These are phyloP conservation scores for Eupithecia centaureata DNA, from an alignment of 2,888 invertebrate species.

Conservation along the genomic window DNA sequence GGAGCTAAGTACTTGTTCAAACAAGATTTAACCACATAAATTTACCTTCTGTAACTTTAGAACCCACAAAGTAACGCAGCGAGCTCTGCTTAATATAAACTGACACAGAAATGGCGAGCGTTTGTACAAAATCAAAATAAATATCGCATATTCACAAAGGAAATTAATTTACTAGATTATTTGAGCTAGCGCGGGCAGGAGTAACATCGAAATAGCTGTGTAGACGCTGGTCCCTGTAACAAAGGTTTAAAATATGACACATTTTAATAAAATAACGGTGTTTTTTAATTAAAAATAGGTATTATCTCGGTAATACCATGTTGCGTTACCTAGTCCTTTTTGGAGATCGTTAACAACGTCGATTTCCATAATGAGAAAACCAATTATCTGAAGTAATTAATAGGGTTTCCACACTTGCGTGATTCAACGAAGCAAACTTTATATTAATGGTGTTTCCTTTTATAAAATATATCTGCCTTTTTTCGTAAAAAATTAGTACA, in stretches of 20 bases:
- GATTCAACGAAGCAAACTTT: not conserved
- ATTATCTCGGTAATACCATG: not conserved
- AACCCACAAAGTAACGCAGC: constrained; percentile 8
- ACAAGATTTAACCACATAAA: not conserved
- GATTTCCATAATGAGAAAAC: constrained; percentile 4
- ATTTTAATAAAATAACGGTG: not conserved
- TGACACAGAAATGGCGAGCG: constrained; percentile 21
- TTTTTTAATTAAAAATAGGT: not conserved
- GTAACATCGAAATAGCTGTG: constrained; percentile 55
- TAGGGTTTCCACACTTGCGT: constrained; percentile 14
- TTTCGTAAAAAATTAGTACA: not conserved
- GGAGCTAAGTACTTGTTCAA: not conserved
- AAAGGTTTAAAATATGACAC: constrained; percentile 33
- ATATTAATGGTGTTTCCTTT: not conserved
- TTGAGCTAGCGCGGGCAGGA: constrained; percentile 64
- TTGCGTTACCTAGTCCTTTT: not conserved
- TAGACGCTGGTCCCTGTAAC: constrained; percentile 64
- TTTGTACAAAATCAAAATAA: constrained; percentile 30
- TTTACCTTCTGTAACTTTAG: not conserved
- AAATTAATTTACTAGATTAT: constrained; percentile 42
- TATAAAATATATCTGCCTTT: not conserved
- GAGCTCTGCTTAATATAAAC: constrained; percentile 5
- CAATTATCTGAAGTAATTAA: constrained; percentile 12
- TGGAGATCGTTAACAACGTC: not conserved
- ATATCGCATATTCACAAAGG: constrained; percentile 16